Evolutionary conservation across 1,140 invertebrate species (phyloP), one percentile per base, ranked within the genome.

Genomic region (Drosophila littoralis): DNA sequence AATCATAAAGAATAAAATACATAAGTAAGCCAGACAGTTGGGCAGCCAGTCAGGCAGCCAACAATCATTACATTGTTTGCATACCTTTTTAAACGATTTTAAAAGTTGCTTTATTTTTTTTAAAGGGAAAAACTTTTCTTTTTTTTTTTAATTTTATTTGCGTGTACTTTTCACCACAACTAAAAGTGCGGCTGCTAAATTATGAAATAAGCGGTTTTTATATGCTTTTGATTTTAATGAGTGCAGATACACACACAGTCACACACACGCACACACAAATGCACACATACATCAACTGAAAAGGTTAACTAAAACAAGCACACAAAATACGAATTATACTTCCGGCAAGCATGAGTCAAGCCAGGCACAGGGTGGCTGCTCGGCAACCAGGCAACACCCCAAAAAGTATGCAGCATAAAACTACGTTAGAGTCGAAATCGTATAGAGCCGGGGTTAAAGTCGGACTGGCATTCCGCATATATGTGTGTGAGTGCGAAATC

Each of bases 1-100:
- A 86, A 86, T 86, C 83, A 88, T 88, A 88, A 89, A 79, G 77
- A 77, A 69, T 80, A 76, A 89, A 89, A 79, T 83, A 70, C 82
- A 68, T 79, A 85, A 85, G 82, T 85, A 85, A 85, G 79, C 66
- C 82, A 71, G 66, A 75, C 70, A 70, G 67, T 28, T 28, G 43
- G 59, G 38, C 59, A 64, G 36, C 55, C 46, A 75, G 35, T 43
- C 36, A 42, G 52, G 42, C 51, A 45, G n/a, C 54, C 55, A 60
- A 52, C 50, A 46, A 42, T 61, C 52, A 72, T 75, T 52, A 67
- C 76, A 77, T 88, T 80, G 83, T 86, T 88, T 74, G 84, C 84
- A 88, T 86, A 82, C 84, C 72, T 86, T 88, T 86, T 88, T 89
- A 88, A 88, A 89, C 81, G 72, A 63, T 80, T 86, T 88, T 83